Conservation (phyloP, 2,888 invertebrate genomes). For the Eupelmus urozonus region DNA sequence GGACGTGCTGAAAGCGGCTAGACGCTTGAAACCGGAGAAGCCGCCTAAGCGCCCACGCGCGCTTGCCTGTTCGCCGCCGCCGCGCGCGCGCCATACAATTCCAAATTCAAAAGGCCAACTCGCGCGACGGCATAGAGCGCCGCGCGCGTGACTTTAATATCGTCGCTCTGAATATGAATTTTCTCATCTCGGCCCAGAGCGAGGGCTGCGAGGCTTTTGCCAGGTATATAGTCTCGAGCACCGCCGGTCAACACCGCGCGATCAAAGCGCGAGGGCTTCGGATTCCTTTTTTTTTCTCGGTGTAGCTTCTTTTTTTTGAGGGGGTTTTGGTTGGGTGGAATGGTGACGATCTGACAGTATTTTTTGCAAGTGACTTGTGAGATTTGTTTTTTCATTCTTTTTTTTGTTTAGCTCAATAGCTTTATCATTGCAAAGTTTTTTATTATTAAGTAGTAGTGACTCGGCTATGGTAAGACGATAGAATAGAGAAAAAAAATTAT, state of each 20-base stretch:
- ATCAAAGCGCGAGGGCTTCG: neutral
- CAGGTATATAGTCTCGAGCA: constrained; percentile 5
- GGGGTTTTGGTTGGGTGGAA: too few relatives aligned
- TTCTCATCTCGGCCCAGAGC: constrained; percentile 27
- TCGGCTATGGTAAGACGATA: too few relatives aligned
- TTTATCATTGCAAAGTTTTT: too few relatives aligned
- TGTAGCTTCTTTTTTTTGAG: neutral
- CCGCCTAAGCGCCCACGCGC: constrained; percentile 73
- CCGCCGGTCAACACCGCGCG: constrained; percentile 16
- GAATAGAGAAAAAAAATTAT: too few relatives aligned
- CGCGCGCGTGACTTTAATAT: constrained; percentile 59
- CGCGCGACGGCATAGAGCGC: constrained; percentile 24
- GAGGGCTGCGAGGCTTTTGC: too few relatives aligned
- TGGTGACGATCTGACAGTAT: too few relatives aligned
- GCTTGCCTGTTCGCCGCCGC: constrained; percentile 72
- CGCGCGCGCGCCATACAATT: constrained; percentile 66
- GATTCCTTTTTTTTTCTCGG: neutral
- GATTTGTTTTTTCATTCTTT: too few relatives aligned
- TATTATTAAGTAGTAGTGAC: too few relatives aligned
- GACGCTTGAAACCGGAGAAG: constrained; percentile 76
- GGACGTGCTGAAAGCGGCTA: constrained; percentile 53
- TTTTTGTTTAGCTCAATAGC: too few relatives aligned
- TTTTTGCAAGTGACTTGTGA: too few relatives aligned
- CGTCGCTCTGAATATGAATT: constrained; percentile 50
- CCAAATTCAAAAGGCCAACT: constrained; percentile 71